Evolutionary conservation across 1,140 invertebrate species (phyloP), one percentile per base, ranked within the genome.

Genomic region (Cyclina sinensis): DNA sequence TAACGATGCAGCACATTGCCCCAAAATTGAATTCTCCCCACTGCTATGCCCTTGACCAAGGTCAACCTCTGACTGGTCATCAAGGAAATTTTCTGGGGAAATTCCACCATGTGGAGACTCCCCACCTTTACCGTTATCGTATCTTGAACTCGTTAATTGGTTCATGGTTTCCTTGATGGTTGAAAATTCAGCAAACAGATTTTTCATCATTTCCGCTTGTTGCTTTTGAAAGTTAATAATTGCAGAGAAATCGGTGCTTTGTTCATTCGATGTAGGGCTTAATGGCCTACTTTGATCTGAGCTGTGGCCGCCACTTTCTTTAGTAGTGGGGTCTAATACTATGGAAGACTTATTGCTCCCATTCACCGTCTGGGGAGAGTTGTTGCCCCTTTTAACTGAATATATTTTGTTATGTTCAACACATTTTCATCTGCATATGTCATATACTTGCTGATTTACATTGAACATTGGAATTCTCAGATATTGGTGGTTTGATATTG

Each of bases 81-180:
- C 70, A 74, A 9, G n/a, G 62, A 32, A 65, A 65, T n/a, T 74
- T 74, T 48, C 7, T 74, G 70, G 70, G 43, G 70, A 74, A 74
- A 43, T 74, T 39, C 24, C 70, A 74, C 70, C 70, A 74, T 48
- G 35, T 4, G 3, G 30, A 14, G n/a, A 70, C 37, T 43, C 70
- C 16, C n/a, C 70, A 48, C 43, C 16, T 9, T 48, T n/a, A 18
- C 35, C 16, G 70, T 5, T 18, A 74, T 74, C 70, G 16, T 43
- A 16, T 37, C 39, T 43, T 24, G 18, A 5, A 7, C 65, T 27
- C 12, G n/a, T 7, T 24, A 70, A 30, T 27, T 70, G 65, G 21
- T 30, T 24, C 65, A 70, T 70, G 12, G 35, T 35, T 18, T 39
- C 5, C 30, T 70, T 70, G 5, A 70, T 70, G 5, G 3, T 18